Conservation (phyloP, 2,797 vertebrate species). For the Gobio occitaniae region DNA sequence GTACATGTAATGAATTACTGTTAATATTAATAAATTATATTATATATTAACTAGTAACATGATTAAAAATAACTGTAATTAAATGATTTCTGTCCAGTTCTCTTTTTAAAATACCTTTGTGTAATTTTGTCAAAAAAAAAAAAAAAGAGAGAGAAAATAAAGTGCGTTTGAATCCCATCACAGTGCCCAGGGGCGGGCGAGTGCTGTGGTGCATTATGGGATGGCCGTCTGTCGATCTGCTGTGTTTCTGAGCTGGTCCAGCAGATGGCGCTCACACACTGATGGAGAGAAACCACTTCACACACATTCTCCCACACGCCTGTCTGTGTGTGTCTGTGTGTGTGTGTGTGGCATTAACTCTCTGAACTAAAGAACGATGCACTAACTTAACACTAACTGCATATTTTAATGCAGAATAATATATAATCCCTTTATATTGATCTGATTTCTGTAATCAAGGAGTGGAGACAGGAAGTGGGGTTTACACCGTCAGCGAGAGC, state of each 20-base stretch:
- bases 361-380: no score
- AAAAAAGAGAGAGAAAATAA: no score
- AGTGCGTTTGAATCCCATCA: not conserved
- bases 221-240: not conserved
- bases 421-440: not conserved
- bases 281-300: not conserved
- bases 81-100: not conserved
- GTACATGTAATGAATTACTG: not conserved
- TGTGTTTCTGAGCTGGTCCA: not conserved
- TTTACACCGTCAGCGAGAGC: not conserved
- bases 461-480: constrained; percentile 51
- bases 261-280: constrained; percentile 23
- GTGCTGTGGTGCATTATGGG: not conserved
- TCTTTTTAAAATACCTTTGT: not conserved
- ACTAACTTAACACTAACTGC: not conserved
- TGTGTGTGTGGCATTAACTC: not conserved
- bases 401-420: not conserved
- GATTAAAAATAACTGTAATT: not conserved
- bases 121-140: not conserved
- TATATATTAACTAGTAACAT: not conserved
- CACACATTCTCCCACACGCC: not conserved
- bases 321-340: no score
- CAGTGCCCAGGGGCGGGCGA: no score
- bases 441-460: not conserved
- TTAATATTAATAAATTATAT: not conserved